These are phyloP conservation scores for Panthera uncia DNA, from an alignment of 2,113 vertebrate species.

Conservation along the genomic window DNA sequence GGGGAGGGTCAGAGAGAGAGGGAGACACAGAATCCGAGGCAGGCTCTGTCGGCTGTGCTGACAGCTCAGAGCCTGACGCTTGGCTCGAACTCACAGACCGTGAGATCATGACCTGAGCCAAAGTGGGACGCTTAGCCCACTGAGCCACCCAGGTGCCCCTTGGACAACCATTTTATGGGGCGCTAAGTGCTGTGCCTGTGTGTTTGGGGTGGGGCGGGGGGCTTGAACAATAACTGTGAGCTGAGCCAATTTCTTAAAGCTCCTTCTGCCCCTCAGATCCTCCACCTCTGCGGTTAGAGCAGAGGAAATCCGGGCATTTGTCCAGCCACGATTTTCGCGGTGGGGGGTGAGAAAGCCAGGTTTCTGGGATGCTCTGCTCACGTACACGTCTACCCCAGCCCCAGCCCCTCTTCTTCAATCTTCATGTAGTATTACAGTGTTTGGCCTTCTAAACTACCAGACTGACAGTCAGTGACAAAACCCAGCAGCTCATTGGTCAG, in stretches of 20 bases:
- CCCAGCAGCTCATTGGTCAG: slow-evolving; percentile 1
- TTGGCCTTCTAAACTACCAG: slow-evolving; percentile 9
- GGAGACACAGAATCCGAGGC: no score
- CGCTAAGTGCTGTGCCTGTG: background rate
- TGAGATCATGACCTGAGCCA: no score
- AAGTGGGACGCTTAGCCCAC: no score
- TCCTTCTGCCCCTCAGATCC: background rate
- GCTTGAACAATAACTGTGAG: background rate
- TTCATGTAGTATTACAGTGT: background rate
- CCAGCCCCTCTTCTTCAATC: background rate
- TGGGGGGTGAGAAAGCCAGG: background rate
- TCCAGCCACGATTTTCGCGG: background rate
- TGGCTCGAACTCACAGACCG: no score
- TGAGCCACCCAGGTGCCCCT: no score
- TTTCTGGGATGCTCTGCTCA: background rate
- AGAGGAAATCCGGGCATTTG: slow-evolving; percentile 32
- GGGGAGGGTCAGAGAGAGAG: no score
- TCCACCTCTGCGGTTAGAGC: background rate
- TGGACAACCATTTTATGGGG: background rate
- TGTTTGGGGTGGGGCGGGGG: background rate
- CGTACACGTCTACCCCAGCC: background rate
- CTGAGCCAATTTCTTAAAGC: background rate
- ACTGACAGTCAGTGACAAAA: slow-evolving; percentile 6
- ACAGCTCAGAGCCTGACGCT: no score
- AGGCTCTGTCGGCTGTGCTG: no score